Base-by-base conservation (phyloP, 2,888 invertebrate genomes). In the Ligdia adustata region DNA sequence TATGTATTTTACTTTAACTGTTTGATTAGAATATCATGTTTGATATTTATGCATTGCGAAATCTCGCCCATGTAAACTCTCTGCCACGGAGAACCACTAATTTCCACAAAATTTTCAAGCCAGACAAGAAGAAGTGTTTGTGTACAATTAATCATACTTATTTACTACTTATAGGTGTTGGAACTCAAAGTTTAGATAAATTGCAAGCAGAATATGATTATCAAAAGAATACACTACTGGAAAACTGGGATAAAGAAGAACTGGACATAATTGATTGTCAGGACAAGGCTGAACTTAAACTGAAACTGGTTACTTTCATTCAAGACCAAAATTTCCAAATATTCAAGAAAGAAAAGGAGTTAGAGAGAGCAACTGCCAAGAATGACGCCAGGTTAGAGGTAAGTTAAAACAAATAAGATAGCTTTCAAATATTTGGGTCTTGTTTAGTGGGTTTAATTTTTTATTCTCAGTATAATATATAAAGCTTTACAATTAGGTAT, bases 271-370 rank as follows among this genome's bases (percentile, higher is more conserved):
- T 91, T 9, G 78, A 91, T 5, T 73, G 81, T 31, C 91, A 93
- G 42, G 86, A 91, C 1, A 79, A 82, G 27, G 89, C 90, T 0
- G 93, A 93, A 57, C 86, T 91, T 39, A 86, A 93, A 39, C 66
- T 94, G 43, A 92, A 91, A 51, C 84, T 91, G 14, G 89, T 93
- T 20, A 91, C 90, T n/a, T 92, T 86, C 62, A 92, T 92, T 26
- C 84, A 93, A 61, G 81, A 91, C n/a, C 76, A 88, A 13, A 78
- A 87, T 27, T 89, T 86, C 49, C 62, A 69, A 22, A 54, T 46
- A 0, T 61, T 71, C 43, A 84, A 69, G 43, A 80, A 75, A 5
- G 66, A 73, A 11, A 82, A 66, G 31, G 79, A 75, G 18, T 51
- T 75, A 15, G 68, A 67, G 33, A 65, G 80, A 31, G 84, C 89